Evolutionary conservation across 2,113 vertebrate genomes (phyloP), one percentile per base, ranked within the genome.

Genomic region (Centropus bengalensis): DNA sequence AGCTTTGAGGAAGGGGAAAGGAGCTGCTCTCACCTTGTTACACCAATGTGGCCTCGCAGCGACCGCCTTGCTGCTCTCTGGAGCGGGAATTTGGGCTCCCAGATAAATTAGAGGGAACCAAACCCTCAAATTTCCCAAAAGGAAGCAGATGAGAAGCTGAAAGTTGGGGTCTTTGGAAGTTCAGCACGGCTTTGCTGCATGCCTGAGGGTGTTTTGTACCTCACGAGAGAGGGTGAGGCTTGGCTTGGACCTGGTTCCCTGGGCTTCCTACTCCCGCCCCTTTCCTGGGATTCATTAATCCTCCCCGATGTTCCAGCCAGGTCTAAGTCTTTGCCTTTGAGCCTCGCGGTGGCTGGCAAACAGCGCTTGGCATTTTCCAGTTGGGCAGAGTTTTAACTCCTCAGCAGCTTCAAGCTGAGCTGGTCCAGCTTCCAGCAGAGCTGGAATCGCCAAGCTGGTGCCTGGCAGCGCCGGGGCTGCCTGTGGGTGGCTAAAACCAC

Each of bases 121-220:
- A 26, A 15, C 9, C 21, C 22, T 10, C 2, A 26, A 6, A 9
- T 30, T 49, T 49, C 22, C 64, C 33, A 19, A 19, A 40, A 26
- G 58, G 59, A 27, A 52, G 42, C 47, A 32, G 55, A 8, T 2
- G 24, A 26, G 40, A 10, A 36, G 36, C 36, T 36, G 45, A 45
- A 45, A 44, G 19, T 18, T 17, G 5, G 42, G n/a, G 28, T 5
- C 20, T 33, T 4, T 33, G 54, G 8, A 49, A 30, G 26, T 2
- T 4, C 20, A 9, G 20, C 15, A 0, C 10, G 1, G 17, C 20
- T 58, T n/a, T 38, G 52, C 55, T 17, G 13, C 1, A 22, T 62
- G 32, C 16, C 3, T 9, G 54, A 44, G 58, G n/a, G 7, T 3
- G 22, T 38, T 47, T 58, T 32, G 20, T 66, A 13, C 63, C 63